Percentiles rank a stretch among this genome's conserved stretches.
These are phyloP conservation scores for Parus major DNA, from an alignment of 2,113 vertebrate genomes.

Conservation along the genomic window DNA sequence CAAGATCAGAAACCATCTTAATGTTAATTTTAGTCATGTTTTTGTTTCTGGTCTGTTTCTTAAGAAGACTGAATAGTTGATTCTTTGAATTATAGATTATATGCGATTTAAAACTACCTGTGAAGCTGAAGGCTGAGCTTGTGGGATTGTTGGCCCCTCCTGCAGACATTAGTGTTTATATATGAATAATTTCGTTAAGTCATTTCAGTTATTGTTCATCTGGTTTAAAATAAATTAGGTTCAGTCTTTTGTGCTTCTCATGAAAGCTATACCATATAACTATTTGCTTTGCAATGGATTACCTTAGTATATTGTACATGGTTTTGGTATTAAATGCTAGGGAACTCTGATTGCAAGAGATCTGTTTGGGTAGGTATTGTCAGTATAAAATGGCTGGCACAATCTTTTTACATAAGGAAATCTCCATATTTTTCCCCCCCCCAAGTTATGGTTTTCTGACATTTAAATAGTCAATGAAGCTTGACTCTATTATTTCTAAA, in stretches of 20 bases:
- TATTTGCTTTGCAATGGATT: background rate
- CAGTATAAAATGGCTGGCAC: slow-evolving; percentile 22
- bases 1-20: background rate
- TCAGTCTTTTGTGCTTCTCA: background rate
- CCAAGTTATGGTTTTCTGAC: background rate
- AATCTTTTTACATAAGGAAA: background rate
- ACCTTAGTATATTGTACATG: background rate
- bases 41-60: slow-evolving; percentile 5
- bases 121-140: slow-evolving; percentile 35
- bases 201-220: background rate
- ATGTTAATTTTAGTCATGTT: background rate
- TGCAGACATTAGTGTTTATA: slow-evolving; percentile 11
- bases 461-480: background rate
- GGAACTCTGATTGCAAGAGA: background rate
- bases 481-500: background rate
- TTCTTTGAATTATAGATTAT: background rate
- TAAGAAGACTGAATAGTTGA: background rate
- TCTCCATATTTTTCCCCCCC: background rate
- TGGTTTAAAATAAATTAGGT: background rate
- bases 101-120: slow-evolving; percentile 17
- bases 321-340: background rate
- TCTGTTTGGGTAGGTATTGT: background rate
- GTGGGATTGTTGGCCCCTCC: slow-evolving; percentile 36
- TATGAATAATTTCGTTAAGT: slow-evolving; percentile 11
- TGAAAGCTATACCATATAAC: background rate